Percentiles rank a stretch among this genome's conserved stretches.
Evolutionary conservation across 2,888 invertebrate genomes (phyloP).

Genomic region (Gandaritis pyraliata): DNA sequence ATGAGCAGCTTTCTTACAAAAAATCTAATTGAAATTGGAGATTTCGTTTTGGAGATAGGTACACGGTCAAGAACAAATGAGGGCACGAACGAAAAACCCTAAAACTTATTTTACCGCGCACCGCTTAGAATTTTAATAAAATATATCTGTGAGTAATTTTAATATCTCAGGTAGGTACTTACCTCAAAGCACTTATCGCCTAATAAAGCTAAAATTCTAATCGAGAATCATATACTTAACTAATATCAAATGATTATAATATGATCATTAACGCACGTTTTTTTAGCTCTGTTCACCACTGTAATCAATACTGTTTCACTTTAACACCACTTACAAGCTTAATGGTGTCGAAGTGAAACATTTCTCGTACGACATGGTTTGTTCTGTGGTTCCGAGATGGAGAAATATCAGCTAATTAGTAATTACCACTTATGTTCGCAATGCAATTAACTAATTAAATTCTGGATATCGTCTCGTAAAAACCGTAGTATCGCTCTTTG

Average conservation of each 20-base stretch:
- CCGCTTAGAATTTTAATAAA: not conserved
- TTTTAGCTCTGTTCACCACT: not conserved
- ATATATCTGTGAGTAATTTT: not conserved
- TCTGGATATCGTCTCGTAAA: slow-evolving; percentile 39
- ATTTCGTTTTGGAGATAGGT: no score
- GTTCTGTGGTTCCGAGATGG: slow-evolving; percentile 17
- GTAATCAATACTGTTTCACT: not conserved
- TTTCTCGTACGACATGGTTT: not conserved
- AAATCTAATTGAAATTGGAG: no score
- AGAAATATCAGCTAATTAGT: slow-evolving; percentile 32
- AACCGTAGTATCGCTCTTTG: slow-evolving; percentile 31
- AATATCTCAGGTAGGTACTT: not conserved
- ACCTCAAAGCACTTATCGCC: not conserved
- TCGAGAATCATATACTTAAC: not conserved
- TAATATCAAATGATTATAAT: not conserved
- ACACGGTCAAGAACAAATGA: no score
- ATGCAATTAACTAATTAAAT: slow-evolving; percentile 41
- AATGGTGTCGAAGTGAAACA: no score
- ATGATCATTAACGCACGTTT: not conserved
- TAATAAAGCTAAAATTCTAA: not conserved
- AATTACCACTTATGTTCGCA: slow-evolving; percentile 35
- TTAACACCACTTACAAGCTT: no score
- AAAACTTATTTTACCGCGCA: not conserved
- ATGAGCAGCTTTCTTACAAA: no score
- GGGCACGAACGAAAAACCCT: no score